Conservation (phyloP, 2,888 invertebrate species). For the Allacma fusca region DNA sequence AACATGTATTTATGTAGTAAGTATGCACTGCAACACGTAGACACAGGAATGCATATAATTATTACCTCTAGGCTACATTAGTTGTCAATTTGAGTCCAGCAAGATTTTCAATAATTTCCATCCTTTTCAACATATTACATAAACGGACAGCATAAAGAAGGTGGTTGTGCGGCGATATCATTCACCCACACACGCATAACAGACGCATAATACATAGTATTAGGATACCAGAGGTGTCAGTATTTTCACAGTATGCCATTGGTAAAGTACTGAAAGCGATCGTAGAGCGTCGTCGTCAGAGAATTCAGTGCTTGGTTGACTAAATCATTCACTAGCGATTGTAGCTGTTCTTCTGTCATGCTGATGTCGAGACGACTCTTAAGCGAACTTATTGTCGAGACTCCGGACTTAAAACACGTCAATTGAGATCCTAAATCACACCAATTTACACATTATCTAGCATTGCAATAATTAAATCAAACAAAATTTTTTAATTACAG, state of each 20-base stretch:
- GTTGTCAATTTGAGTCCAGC: background rate
- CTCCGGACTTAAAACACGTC: slow-evolving; percentile 94
- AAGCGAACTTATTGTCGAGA: slow-evolving; percentile 87
- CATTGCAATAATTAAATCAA: slow-evolving; percentile 4
- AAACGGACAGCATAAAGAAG: slow-evolving; percentile 1
- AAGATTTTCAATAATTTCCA: background rate
- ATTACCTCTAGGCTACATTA: background rate
- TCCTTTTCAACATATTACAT: background rate
- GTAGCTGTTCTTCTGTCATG: slow-evolving; percentile 93
- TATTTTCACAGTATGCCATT: slow-evolving; percentile 84
- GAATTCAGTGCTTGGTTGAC: slow-evolving; percentile 96
- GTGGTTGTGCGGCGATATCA: background rate
- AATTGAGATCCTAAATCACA: slow-evolving; percentile 82
- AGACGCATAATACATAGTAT: background rate
- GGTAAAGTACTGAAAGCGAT: slow-evolving; percentile 98
- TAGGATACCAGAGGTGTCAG: background rate
- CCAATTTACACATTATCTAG: no score
- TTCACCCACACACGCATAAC: background rate
- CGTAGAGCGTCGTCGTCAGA: slow-evolving; percentile 95
- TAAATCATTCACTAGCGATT: slow-evolving; percentile 88
- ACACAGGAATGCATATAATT: slow-evolving; percentile 15
- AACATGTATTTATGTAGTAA: slow-evolving; percentile 10
- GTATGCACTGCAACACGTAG: slow-evolving; percentile 17
- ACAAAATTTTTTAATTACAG: slow-evolving; percentile 19
- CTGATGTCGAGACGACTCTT: slow-evolving; percentile 93